Percentiles rank a stretch among this genome's conserved stretches.
Conservation (phyloP, 2,888 invertebrate species). For the Drosophila atroscutellata region DNA sequence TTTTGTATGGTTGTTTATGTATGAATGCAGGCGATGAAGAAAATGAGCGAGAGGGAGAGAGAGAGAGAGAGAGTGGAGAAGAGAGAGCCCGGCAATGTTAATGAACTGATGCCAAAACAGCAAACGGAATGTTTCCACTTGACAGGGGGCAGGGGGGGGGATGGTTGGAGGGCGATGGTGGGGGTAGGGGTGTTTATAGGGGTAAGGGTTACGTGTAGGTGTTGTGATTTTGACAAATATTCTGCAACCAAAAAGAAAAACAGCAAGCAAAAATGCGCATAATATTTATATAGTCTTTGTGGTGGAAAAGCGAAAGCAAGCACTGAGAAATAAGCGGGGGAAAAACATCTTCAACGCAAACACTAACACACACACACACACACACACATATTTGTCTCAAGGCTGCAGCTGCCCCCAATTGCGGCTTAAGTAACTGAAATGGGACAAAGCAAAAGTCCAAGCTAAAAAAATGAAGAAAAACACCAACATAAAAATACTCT, state of each 20-base stretch:
- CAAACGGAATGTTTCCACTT: constrained; percentile 6
- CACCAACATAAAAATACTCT: neutral
- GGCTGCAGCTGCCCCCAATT: constrained; percentile 42
- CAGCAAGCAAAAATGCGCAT: constrained; percentile 4
- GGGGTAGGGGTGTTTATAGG: neutral
- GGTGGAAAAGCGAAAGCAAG: constrained; percentile 50
- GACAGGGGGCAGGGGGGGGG: neutral
- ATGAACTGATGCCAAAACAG: constrained; percentile 48
- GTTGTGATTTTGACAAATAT: constrained; percentile 18
- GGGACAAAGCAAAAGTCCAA: constrained; percentile 42
- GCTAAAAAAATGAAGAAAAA: neutral
- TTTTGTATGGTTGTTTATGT: constrained; percentile 18
- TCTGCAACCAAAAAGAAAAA: constrained; percentile 14
- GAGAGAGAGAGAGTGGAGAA: neutral
- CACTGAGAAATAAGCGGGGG: constrained; percentile 16
- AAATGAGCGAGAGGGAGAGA: neutral
- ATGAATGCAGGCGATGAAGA: constrained; percentile 23
- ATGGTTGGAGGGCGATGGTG: neutral
- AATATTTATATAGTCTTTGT: constrained; percentile 37
- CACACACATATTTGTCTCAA: constrained; percentile 42
- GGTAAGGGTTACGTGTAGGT: neutral
- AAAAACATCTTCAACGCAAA: constrained; percentile 13
- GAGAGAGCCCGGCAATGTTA: constrained; percentile 40
- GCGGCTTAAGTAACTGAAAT: constrained; percentile 31
- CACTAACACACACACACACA: neutral